Evolutionary conservation across 2,113 vertebrate species (phyloP).

Genomic region (Sphyrna mokarran): DNA sequence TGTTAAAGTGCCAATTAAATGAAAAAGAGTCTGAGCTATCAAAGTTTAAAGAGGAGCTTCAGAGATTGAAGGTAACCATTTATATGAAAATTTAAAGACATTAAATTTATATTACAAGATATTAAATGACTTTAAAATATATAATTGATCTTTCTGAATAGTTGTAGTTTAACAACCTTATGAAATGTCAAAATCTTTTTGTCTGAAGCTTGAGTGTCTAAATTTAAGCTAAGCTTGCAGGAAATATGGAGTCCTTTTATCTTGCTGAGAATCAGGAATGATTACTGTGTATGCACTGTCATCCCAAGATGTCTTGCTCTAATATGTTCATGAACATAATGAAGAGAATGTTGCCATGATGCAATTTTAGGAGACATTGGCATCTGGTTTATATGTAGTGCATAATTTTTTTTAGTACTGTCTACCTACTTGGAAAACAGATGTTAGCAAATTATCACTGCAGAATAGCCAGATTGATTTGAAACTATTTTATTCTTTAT

Average conservation of each 20-base stretch:
- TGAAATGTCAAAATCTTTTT: neutral
- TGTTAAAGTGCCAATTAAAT: slow-evolving; percentile 57
- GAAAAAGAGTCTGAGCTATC: slow-evolving; percentile 71
- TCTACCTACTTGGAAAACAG: neutral
- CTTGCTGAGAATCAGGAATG: neutral
- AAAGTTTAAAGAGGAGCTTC: slow-evolving; percentile 64
- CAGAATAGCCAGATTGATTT: neutral
- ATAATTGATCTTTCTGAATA: neutral
- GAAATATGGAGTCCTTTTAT: neutral
- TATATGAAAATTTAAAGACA: slow-evolving; percentile 8
- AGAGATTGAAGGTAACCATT: slow-evolving; percentile 71
- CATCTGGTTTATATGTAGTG: neutral
- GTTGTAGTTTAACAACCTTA: neutral
- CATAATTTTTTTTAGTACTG: neutral
- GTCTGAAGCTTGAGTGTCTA: neutral
- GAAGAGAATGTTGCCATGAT: neutral
- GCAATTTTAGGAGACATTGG: neutral
- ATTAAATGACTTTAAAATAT: neutral
- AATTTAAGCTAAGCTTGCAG: neutral
- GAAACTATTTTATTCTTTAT: neutral
- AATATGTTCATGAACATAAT: neutral
- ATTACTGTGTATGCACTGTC: neutral
- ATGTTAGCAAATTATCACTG: neutral
- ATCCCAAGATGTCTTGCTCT: neutral
- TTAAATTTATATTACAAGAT: neutral